Percentiles rank a stretch among this genome's conserved stretches.
Evolutionary conservation across 2,797 vertebrate species (phyloP).

Genomic region (Diceros bicornis): DNA sequence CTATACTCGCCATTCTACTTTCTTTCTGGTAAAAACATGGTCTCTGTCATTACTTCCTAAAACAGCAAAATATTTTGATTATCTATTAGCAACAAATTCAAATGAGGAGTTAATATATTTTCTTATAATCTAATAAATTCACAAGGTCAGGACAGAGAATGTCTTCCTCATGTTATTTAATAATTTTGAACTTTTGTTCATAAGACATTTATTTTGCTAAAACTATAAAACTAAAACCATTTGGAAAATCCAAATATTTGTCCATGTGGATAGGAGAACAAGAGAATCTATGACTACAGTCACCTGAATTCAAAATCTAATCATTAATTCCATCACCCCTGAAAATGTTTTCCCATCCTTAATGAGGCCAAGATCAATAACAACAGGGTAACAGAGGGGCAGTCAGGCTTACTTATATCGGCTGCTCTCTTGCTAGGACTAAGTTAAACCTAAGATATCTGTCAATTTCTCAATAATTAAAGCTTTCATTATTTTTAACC

Average conservation of each 20-base stretch:
- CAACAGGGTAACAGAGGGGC: not conserved
- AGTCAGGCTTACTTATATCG: not conserved
- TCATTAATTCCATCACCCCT: not conserved
- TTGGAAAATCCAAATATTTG: constrained; percentile 58
- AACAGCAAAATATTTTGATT: constrained; percentile 62
- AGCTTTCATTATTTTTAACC: constrained; percentile 36
- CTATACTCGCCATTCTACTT: constrained; percentile 6
- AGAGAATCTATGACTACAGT: constrained; percentile 14
- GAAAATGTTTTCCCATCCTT: constrained; percentile 29
- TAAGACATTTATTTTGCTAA: constrained; percentile 55
- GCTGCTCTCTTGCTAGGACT: not conserved
- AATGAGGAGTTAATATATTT: not conserved
- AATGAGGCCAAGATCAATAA: not conserved
- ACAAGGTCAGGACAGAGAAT: constrained; percentile 1
- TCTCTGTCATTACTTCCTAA: constrained; percentile 60
- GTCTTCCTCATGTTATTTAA: not conserved
- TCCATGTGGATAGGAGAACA: not conserved
- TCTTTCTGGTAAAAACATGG: constrained; percentile 52
- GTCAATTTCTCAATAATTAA: constrained; percentile 55
- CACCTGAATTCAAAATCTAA: constrained; percentile 39
- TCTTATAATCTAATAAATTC: constrained; percentile 34
- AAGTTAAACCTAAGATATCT: constrained; percentile 33
- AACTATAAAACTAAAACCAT: constrained; percentile 61
- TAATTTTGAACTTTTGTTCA: constrained; percentile 44
- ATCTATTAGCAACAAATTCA: constrained; percentile 66